Base-by-base conservation (phyloP, 2,888 invertebrate genomes). In the Limenitis camilla region DNA sequence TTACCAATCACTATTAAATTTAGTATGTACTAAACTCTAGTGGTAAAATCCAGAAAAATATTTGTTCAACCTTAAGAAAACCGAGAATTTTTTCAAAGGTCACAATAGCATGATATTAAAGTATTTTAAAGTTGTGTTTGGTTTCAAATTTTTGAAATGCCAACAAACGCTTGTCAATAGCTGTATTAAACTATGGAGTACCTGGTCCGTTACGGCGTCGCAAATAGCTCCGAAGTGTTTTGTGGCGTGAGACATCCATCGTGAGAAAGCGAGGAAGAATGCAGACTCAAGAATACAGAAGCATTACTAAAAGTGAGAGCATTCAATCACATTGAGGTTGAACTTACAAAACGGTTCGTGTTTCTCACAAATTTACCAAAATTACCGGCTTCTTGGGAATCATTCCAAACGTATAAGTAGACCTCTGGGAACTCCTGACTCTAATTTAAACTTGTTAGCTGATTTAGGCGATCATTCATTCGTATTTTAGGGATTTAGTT, bases 271-370 rank as follows among this genome's bases (percentile, higher is more conserved):
- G 58, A 53, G 55, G 60, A 62, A 69, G 64, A 74, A 72, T 71
- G 65, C 59, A 58, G 58, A 58, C 58, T 59, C 43, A 56, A 65
- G 65, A 68, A 71, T 66, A 69, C 68, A 64, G 68, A 67, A 68
- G 69, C 61, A 64, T 61, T 52, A 66, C 64, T 63, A 72, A 78
- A 76, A 77, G 68, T 71, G 68, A 76, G 71, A 74, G 68, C 76
- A 67, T 71, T 69, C 69, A 69, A 74, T 76, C 70, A 72, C 67
- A 69, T 70, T 64, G 57, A 60, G 42, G 54, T 49, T 40, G 43
- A 53, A 57, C 56, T 39, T 32, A 55, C 59, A 49, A 60, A 61
- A 56, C 55, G 55, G 56, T 58, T 41, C 52, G 30, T 53, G 51
- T 57, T 66, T 69, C 65, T 62, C 68, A 67, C 64, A 62, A 63